A percentile compares a stretch with the other conserved stretches of the same genome.
Conservation (phyloP, 2,113 vertebrate species). For the Speoplatyrhinus poulsoni region DNA sequence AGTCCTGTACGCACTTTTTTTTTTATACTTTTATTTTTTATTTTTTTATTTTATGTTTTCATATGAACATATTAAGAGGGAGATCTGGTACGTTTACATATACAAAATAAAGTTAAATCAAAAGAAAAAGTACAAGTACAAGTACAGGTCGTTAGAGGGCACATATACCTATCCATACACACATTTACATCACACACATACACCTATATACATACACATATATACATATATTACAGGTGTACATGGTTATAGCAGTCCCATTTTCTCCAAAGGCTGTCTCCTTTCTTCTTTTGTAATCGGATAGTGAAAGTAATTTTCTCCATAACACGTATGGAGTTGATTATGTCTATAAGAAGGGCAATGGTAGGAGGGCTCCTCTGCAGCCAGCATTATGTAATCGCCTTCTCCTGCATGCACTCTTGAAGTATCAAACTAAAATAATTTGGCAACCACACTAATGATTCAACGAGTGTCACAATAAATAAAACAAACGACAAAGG, state of each 20-base stretch:
- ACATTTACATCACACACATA: not conserved
- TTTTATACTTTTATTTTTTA: too few species aligned
- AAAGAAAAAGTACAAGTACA: too few species aligned
- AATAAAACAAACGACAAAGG: too few species aligned
- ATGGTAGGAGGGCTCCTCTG: constrained; percentile 3
- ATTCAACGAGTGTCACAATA: too few species aligned
- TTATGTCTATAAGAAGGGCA: not conserved
- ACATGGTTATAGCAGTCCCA: not conserved
- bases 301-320: not conserved
- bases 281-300: not conserved
- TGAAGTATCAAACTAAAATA: too few species aligned
- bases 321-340: not conserved
- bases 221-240: not conserved
- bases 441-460: too few species aligned
- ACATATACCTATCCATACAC: not conserved
- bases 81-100: too few species aligned
- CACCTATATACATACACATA: not conserved
- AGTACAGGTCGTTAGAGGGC: too few species aligned
- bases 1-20: too few species aligned
- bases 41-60: too few species aligned
- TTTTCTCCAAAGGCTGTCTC: not conserved
- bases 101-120: too few species aligned
- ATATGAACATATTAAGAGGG: too few species aligned
- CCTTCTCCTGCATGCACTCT: not conserved
- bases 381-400: not conserved